Evolutionary conservation across 2,113 vertebrate species (phyloP), one percentile per base, ranked within the genome.

Genomic region (Phrynosoma platyrhinos): DNA sequence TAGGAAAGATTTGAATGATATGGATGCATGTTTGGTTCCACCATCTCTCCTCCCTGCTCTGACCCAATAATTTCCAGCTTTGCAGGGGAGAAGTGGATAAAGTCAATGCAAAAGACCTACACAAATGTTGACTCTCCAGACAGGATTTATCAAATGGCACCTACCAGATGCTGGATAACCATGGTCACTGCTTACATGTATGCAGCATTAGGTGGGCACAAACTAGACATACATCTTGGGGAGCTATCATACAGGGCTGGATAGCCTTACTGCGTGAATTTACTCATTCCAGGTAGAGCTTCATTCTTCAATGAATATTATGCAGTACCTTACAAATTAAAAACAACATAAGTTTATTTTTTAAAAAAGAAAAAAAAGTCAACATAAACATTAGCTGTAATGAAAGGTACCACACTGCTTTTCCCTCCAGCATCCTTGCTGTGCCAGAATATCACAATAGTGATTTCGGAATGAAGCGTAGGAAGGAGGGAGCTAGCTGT

Each of bases 51-150:
- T 3, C 47, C 4, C 47, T 47, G 5, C 47, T 47, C 47, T 47
- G 47, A 4, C 32, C 40, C 82, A 40, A 4, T 87, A 16, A 25
- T 92, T 94, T 91, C 88, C 72, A 92, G 36, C 36, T 85, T 84
- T 10, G 0, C 36, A 88, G 55, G 68, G 86, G 89, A 87, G 53
- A 23, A 86, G 64, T 36, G 12, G 87, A 10, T 5, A 25, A 36
- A 27, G 0, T 88, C 92, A 87, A 30, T 32, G 32, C 52, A 47
- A 32, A 77, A 74, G 18, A 20, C 69, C 13, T 71, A 18, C 4
- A 69, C n/a, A 32, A 16, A 20, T 7, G 25, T n/a, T 36, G 42
- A 30, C 25, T 58, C 13, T 6, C 2, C 18, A 47, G 47, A n/a
- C 9, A 36, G 40, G 64, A 30, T 10, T 4, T 2, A 58, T 8